phyloP scores from a whole-genome alignment of 2,797 vertebrate genomes.

The Toxotes lorentzi region DNA sequence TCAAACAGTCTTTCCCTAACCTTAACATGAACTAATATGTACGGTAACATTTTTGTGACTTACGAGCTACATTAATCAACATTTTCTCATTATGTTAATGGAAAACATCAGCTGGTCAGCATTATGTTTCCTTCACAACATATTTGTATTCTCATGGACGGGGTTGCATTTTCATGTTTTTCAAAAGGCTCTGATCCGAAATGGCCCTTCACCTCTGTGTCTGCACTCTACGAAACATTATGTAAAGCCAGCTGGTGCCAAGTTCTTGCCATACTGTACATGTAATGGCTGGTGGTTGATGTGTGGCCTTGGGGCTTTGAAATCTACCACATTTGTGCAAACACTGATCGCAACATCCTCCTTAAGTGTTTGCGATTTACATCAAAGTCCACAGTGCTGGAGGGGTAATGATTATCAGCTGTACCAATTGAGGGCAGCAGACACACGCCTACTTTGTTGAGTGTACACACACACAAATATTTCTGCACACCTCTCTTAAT shows the following conservation, averaged over 20 bases:
- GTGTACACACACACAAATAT: conserved; percentile 28
- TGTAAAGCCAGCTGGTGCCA: conserved; percentile 13
- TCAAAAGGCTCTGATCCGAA: background rate
- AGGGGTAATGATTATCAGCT: conserved; percentile 78
- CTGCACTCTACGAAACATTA: background rate
- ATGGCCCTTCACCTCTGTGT: background rate
- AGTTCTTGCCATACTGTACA: conserved; percentile 4
- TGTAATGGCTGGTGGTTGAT: conserved; percentile 35
- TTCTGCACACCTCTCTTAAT: conserved; percentile 34
- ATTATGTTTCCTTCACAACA: background rate
- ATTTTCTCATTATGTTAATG: conserved; percentile 3
- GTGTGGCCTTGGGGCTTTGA: conserved; percentile 35
- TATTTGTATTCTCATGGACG: background rate
- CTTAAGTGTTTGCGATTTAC: conserved; percentile 65
- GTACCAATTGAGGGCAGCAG: conserved; percentile 61
- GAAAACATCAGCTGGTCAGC: background rate
- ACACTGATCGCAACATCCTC: conserved; percentile 70
- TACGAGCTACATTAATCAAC: background rate
- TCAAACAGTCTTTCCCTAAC: background rate
- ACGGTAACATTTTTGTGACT: no score
- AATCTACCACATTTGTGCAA: conserved; percentile 67
- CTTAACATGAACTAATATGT: background rate
- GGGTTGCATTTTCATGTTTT: background rate
- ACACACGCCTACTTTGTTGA: conserved; percentile 49
- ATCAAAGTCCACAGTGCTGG: conserved; percentile 65